Percentiles rank a stretch among this genome's conserved stretches.
Evolutionary conservation across 2,797 vertebrate genomes (phyloP).

Genomic region (Smutsia gigantea): DNA sequence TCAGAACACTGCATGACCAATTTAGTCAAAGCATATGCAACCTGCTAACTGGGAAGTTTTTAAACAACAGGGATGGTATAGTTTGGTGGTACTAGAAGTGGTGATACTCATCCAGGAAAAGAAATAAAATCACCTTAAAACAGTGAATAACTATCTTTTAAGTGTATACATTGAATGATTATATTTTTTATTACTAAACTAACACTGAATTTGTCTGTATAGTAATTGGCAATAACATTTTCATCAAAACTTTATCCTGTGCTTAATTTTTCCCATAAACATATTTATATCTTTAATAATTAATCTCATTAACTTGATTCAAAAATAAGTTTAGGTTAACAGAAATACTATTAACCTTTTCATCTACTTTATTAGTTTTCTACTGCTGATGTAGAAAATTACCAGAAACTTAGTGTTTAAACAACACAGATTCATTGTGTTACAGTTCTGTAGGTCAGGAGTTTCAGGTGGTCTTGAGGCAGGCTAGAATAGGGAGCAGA

Average conservation of each 20-base stretch:
- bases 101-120: background rate
- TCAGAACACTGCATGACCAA: background rate
- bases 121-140: background rate
- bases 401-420: background rate
- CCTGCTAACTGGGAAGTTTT: background rate
- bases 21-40: background rate
- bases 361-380: background rate
- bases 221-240: background rate
- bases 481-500: too few species aligned
- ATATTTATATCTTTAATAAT: background rate
- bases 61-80: background rate
- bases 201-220: background rate
- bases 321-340: background rate
- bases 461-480: background rate
- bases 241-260: background rate
- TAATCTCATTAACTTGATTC: conserved; percentile 8
- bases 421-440: background rate
- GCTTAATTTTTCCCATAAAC: background rate
- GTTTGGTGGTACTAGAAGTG: background rate
- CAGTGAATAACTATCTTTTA: background rate
- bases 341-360: background rate
- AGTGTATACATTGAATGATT: background rate
- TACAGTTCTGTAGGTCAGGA: background rate
- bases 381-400: background rate
- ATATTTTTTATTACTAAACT: background rate